Conservation (phyloP, 2,797 vertebrate genomes). For the Sylvia borin region DNA sequence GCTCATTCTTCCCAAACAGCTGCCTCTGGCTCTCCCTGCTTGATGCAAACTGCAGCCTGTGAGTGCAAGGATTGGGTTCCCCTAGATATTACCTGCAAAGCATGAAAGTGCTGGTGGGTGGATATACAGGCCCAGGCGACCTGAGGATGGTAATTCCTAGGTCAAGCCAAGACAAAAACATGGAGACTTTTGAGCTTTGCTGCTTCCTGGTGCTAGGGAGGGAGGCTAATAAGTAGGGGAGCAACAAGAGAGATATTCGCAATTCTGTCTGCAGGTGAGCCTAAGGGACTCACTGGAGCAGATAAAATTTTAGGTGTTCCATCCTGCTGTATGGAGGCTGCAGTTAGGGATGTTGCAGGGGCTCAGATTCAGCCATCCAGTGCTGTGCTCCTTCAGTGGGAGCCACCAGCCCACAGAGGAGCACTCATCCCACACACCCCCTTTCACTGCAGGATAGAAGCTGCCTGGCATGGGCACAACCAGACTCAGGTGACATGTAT, state of each 20-base stretch:
- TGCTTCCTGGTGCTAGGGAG: background rate
- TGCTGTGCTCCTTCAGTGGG: background rate
- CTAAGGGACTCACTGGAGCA: background rate
- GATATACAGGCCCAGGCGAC: background rate
- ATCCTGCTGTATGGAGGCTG: background rate
- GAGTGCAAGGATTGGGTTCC: background rate
- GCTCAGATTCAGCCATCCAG: background rate
- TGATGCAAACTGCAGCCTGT: background rate
- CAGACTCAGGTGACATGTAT: background rate
- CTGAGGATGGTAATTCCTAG: background rate
- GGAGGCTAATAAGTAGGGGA: background rate
- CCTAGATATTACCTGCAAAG: background rate
- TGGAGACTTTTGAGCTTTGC: background rate
- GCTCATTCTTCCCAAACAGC: background rate
- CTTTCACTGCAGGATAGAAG: rapidly evolving
- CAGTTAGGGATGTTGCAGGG: background rate
- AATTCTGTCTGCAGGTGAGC: background rate
- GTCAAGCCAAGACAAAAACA: background rate
- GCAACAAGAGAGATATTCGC: background rate
- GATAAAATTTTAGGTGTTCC: background rate
- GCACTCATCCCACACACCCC: rapidly evolving
- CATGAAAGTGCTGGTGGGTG: background rate
- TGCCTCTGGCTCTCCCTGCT: background rate
- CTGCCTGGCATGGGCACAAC: background rate
- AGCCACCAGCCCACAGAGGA: background rate